phyloP scores from a whole-genome alignment of 2,888 invertebrate species.

The Minunthozetes semirufus region DNA sequence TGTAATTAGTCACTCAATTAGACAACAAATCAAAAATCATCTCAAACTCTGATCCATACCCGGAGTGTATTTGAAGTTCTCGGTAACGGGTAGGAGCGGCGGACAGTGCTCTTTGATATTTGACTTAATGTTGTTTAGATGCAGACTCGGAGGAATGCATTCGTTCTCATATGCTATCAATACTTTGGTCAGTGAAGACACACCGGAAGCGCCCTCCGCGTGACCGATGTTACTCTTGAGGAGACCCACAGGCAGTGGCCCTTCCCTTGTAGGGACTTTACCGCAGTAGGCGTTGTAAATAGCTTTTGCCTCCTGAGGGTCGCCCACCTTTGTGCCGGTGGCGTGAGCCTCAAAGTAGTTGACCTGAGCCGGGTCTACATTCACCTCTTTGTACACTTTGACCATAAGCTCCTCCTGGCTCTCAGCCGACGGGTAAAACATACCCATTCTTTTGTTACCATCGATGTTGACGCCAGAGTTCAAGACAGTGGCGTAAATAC shows the following conservation, averaged over 20 bases:
- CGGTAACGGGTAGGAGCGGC: slow-evolving; percentile 1
- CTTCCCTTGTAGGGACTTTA: slow-evolving; percentile 57
- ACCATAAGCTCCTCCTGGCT: slow-evolving; percentile 58
- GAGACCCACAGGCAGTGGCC: slow-evolving; percentile 74
- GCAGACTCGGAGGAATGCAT: slow-evolving; percentile 52
- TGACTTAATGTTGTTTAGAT: slow-evolving; percentile 52
- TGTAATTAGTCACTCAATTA: not conserved
- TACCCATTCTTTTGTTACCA: slow-evolving; percentile 71
- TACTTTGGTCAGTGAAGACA: slow-evolving; percentile 45
- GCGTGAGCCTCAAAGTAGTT: slow-evolving; percentile 94
- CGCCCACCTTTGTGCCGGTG: slow-evolving; percentile 63
- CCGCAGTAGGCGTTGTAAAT: slow-evolving; percentile 49
- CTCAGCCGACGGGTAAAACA: slow-evolving; percentile 55
- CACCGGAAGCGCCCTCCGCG: slow-evolving; percentile 60
- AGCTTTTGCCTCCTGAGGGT: slow-evolving; percentile 53
- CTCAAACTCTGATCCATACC: not conserved
- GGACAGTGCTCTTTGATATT: slow-evolving; percentile 47
- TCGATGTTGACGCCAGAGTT: slow-evolving; percentile 88
- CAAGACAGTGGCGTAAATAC: slow-evolving; percentile 77
- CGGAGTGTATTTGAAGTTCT: slow-evolving; percentile 13
- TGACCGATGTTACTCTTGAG: slow-evolving; percentile 99
- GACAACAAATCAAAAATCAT: not conserved
- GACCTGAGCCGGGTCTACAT: slow-evolving; percentile 72
- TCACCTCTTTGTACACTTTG: slow-evolving; percentile 76
- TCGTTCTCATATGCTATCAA: slow-evolving; percentile 52